Base-by-base conservation (phyloP, 1,140 invertebrate species). In the Ceratosolen solmsi region DNA sequence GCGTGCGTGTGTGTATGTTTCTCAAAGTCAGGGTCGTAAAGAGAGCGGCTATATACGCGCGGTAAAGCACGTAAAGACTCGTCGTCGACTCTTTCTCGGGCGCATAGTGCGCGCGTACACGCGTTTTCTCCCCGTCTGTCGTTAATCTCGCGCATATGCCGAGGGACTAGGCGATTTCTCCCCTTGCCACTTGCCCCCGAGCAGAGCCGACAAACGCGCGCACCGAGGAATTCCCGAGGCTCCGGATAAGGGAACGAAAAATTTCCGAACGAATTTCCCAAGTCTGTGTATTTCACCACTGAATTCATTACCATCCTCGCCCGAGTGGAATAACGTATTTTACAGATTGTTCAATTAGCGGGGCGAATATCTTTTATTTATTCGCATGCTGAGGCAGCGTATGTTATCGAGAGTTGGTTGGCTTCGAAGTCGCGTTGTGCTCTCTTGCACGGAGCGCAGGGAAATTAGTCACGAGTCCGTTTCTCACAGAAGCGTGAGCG, bases 1-100 rank as follows among this genome's bases (percentile, higher is more conserved):
- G n/a, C 41, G 13, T 13, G 41, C 41, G 13, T 13, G 13, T 13
- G 41, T 13, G 5, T 5, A 22, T 11, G 13, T 54, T 70, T 81
- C 79, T 81, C 68, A 73, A 80, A 63, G 78, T 73, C 78, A 80
- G 78, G 78, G 78, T 65, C 70, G 78, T 63, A 80, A 70, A 70
- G 63, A 77, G 68, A 72, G 30, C 33, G 27, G 22, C 27, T 70
- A 22, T 46, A 36, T 54, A 46, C 3, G 49, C 13, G 68, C 25
- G 17, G n/a, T 51, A 72, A 46, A 33, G 63, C 41, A 38, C 56
- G 76, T 30, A 27, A 78, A 68, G 63, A 5, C 36, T 46, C 63
- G 3, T 11, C 27, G 46, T 54, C 20, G 51, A 54, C n/a, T 38
- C 51, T n/a, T 36, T 15, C 56, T 9, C 54, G 15, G 7, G 51